A percentile compares a stretch with the other conserved stretches of the same genome.
Conservation (phyloP, 1,140 invertebrate genomes). For the Listronotus bonariensis region DNA sequence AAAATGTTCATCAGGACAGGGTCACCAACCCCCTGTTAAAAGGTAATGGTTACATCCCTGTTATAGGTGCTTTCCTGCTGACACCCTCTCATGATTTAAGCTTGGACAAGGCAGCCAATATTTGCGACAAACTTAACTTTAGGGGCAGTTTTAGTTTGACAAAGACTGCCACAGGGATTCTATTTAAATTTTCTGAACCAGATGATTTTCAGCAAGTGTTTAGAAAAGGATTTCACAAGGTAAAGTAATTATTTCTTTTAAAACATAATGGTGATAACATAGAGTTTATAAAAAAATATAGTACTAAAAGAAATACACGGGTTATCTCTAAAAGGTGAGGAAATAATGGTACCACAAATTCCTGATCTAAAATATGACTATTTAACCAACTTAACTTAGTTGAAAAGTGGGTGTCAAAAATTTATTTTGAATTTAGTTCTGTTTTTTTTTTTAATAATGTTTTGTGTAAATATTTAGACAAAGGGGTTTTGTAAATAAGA, state of each 20-base stretch:
- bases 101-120: slow-evolving; percentile 81
- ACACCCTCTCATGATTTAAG: slow-evolving; percentile 82
- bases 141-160: slow-evolving; percentile 81
- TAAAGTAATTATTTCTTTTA: slow-evolving; percentile 53
- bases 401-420: too few relatives aligned
- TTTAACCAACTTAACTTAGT: too few relatives aligned
- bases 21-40: slow-evolving; percentile 17
- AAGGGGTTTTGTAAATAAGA: too few relatives aligned
- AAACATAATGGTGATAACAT: too few relatives aligned
- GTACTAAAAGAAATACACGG: too few relatives aligned
- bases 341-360: too few relatives aligned
- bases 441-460: too few relatives aligned
- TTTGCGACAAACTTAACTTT: slow-evolving; percentile 86
- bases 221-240: slow-evolving; percentile 85
- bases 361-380: too few relatives aligned
- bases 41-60: slow-evolving; percentile 24
- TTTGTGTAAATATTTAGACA: too few relatives aligned
- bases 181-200: slow-evolving; percentile 83
- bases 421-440: too few relatives aligned
- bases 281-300: too few relatives aligned
- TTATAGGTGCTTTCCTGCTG: slow-evolving; percentile 73
- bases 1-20: slow-evolving; percentile 12
- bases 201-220: slow-evolving; percentile 83
- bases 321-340: too few relatives aligned
- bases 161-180: slow-evolving; percentile 83